Evolutionary conservation across 2,113 vertebrate species (phyloP), one percentile per base, ranked within the genome.

Genomic region (Butorides virescens): DNA sequence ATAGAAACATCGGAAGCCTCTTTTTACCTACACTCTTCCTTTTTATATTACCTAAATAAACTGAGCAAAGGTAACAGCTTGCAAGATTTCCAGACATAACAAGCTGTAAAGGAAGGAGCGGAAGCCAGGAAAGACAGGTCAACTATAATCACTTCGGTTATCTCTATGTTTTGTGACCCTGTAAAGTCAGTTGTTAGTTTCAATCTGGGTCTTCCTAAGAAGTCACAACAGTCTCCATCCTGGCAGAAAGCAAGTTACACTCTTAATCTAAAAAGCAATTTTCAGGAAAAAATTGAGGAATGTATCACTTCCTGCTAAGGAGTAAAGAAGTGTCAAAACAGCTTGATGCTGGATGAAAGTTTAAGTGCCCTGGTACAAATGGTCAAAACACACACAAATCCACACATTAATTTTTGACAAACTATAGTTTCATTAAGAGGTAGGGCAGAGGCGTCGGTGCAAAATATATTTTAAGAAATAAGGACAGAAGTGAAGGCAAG

Each of bases 401-500:
- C 44, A 47, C 7, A 37, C 0, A 2, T 22, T 13, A 30, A 34
- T 8, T 81, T 80, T 26, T 53, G 27, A 86, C 39, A 88, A 90
- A 56, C 32, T 37, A 10, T 3, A 53, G 49, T 34, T 85, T 88
- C 53, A 78, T 9, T 32, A 88, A 88, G 37, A 81, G 47, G 44
- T 27, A 72, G 14, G 20, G 23, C 12, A 93, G 74, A 87, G 20
- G 49, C 7, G 0, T 49, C 2, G 0, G 47, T 92, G 34, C 62
- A 85, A 65, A 76, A 72, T 26, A 0, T 36, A 86, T 92, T 76
- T 93, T 86, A 80, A 90, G 74, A 82, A 88, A 88, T 20, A 52
- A 55, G 55, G 65, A 59, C 73, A 95, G 70, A 96, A 93, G 47
- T 16, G 32, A 88, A 95, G 59, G 26, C 58, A 92, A 92, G 39